phyloP scores from a whole-genome alignment of 1,140 invertebrate genomes.

The Stegodyphus dumicola region DNA sequence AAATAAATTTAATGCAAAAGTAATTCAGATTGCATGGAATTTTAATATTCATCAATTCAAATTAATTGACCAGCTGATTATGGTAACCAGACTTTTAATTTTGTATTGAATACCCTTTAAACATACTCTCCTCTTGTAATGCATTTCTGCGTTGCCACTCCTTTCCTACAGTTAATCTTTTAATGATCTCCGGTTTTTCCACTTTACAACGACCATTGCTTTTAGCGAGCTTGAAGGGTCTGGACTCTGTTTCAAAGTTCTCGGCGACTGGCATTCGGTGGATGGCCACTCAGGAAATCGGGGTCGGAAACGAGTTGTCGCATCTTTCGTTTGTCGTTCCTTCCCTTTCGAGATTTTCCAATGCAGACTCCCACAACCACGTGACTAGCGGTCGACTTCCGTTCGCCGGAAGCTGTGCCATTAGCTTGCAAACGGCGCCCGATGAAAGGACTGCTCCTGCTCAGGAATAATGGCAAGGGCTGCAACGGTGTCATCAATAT shows the following conservation, averaged over 20 bases:
- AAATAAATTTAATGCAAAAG: no score
- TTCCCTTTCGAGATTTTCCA: neutral
- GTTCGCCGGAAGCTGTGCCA: conserved; percentile 3
- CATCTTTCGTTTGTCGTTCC: conserved; percentile 8
- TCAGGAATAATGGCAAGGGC: no score
- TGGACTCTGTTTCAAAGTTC: neutral
- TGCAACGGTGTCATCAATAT: no score
- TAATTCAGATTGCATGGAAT: no score
- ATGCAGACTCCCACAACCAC: neutral
- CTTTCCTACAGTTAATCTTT: neutral
- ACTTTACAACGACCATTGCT: neutral
- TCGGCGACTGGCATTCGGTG: neutral
- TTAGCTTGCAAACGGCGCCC: conserved; percentile 13
- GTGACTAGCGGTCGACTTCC: conserved; percentile 13
- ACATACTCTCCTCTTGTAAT: neutral
- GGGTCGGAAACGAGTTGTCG: neutral
- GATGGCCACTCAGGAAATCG: neutral
- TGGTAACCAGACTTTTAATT: no score
- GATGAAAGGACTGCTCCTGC: no score
- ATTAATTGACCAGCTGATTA: no score
- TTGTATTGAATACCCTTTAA: no score
- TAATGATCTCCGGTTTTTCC: neutral
- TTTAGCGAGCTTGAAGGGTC: neutral
- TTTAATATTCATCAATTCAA: no score
- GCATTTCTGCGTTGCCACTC: neutral